A percentile compares a stretch with the other conserved stretches of the same genome.
phyloP scores from a whole-genome alignment of 2,797 vertebrate species.

The Selene dorsalis region DNA sequence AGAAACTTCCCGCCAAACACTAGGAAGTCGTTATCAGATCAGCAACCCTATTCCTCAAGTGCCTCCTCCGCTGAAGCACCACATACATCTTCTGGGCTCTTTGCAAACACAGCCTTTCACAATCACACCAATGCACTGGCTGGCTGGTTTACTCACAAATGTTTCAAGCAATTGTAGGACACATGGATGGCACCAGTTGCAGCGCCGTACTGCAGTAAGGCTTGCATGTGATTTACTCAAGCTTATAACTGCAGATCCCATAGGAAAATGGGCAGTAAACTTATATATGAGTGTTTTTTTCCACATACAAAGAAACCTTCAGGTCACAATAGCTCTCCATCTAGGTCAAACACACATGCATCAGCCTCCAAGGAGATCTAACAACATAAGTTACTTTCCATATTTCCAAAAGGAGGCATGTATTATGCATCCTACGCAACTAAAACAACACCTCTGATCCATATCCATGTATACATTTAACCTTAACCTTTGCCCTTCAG shows the following conservation, averaged over 20 bases:
- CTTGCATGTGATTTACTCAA: slow-evolving; percentile 42
- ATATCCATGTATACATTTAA: not conserved
- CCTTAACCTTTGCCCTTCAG: not conserved
- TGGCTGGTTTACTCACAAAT: slow-evolving; percentile 64
- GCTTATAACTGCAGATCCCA: too few relatives aligned
- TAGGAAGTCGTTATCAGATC: slow-evolving; percentile 78
- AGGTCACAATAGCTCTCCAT: slow-evolving; percentile 9
- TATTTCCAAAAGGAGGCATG: slow-evolving; percentile 18
- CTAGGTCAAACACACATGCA: slow-evolving; percentile 11
- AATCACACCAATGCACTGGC: slow-evolving; percentile 60
- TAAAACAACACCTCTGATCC: slow-evolving; percentile 4
- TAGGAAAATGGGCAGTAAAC: too few relatives aligned
- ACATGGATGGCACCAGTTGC: slow-evolving; percentile 41
- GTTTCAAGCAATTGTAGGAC: slow-evolving; percentile 43
- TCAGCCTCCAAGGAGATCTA: slow-evolving; percentile 16
- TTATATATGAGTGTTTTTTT: not conserved
- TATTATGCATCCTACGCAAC: not conserved
- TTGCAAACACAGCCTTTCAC: slow-evolving; percentile 50
- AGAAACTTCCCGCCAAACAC: slow-evolving; percentile 76
- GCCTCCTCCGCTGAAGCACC: slow-evolving; percentile 70
- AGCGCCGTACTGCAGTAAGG: not conserved
- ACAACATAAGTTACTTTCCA: not conserved
- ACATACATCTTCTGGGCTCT: slow-evolving; percentile 73
- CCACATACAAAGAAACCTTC: slow-evolving; percentile 1
- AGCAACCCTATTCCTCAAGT: slow-evolving; percentile 80